These are phyloP conservation scores for Hemicrepidius hirtus DNA, from an alignment of 2,888 invertebrate species.

Conservation along the genomic window DNA sequence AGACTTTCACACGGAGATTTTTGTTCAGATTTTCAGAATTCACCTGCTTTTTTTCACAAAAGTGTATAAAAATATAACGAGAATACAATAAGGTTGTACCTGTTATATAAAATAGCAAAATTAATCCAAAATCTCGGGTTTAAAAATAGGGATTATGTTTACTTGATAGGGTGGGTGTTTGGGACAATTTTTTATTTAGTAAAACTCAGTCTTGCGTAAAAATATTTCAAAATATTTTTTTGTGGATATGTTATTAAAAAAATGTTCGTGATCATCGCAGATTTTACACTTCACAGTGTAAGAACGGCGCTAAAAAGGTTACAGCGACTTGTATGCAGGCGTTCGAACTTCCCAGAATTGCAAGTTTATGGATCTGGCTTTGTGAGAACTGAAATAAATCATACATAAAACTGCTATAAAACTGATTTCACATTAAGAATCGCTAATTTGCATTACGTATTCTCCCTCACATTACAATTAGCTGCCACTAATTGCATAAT, in stretches of 20 bases:
- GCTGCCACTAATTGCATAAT: conserved; percentile 60
- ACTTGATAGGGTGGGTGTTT: conserved; percentile 32
- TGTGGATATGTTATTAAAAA: conserved; percentile 26
- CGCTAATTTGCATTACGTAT: conserved; percentile 69
- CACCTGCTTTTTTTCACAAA: conserved; percentile 34
- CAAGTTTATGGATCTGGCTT: conserved; percentile 63
- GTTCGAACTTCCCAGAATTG: conserved; percentile 59
- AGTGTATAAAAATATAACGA: not conserved
- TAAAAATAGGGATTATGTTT: conserved; percentile 30
- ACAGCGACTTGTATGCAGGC: conserved; percentile 8
- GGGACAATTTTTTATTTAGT: conserved; percentile 1
- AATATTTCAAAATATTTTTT: conserved; percentile 8
- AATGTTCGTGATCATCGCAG: conserved; percentile 22
- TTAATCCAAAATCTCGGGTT: conserved; percentile 36
- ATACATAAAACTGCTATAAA: conserved; percentile 62
- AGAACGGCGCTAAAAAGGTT: conserved; percentile 35
- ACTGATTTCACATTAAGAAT: conserved; percentile 59
- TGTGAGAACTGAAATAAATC: conserved; percentile 66
- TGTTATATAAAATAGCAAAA: conserved; percentile 37
- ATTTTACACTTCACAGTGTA: conserved; percentile 34
- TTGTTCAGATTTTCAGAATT: not conserved
- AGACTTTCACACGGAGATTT: conserved; percentile 47
- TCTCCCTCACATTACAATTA: conserved; percentile 69
- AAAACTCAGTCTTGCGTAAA: conserved; percentile 25
- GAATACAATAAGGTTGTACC: conserved; percentile 25